Percentiles rank a stretch among this genome's conserved stretches.
phyloP scores from a whole-genome alignment of 1,140 invertebrate species.

The Dryas iulia region DNA sequence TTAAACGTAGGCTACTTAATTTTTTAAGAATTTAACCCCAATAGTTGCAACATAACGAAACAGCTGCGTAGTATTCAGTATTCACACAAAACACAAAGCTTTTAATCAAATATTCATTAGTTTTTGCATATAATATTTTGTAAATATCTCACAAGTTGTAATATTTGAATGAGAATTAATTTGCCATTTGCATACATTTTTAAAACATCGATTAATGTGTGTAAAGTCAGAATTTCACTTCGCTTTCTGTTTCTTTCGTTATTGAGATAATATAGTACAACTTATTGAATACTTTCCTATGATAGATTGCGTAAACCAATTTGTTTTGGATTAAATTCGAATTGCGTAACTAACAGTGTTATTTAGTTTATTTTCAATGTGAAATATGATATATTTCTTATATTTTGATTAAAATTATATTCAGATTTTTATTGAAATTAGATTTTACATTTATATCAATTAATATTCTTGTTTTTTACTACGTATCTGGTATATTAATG shows the following conservation, averaged over 20 bases:
- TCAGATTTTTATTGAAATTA: neutral
- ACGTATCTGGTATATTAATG: no score
- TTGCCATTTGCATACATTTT: conserved; percentile 4
- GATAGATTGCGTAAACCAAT: conserved; percentile 1
- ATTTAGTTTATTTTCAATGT: neutral
- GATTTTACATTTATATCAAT: neutral
- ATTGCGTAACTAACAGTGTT: neutral
- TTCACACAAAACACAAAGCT: no score
- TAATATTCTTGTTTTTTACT: neutral
- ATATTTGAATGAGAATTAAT: neutral
- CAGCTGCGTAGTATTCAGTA: no score
- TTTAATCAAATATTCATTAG: no score
- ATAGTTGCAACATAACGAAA: no score
- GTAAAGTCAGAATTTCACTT: conserved; percentile 6
- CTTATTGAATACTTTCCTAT: conserved; percentile 4
- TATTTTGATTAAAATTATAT: neutral
- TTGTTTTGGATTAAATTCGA: neutral
- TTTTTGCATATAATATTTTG: no score
- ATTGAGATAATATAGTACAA: neutral
- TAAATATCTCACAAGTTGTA: neutral
- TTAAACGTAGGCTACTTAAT: no score
- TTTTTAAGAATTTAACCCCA: no score
- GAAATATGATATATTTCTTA: neutral
- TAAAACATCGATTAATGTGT: neutral
- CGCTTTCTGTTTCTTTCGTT: conserved; percentile 1